phyloP scores from a whole-genome alignment of 64 coral and sea anemone genomes.

The Montipora capricornis region DNA sequence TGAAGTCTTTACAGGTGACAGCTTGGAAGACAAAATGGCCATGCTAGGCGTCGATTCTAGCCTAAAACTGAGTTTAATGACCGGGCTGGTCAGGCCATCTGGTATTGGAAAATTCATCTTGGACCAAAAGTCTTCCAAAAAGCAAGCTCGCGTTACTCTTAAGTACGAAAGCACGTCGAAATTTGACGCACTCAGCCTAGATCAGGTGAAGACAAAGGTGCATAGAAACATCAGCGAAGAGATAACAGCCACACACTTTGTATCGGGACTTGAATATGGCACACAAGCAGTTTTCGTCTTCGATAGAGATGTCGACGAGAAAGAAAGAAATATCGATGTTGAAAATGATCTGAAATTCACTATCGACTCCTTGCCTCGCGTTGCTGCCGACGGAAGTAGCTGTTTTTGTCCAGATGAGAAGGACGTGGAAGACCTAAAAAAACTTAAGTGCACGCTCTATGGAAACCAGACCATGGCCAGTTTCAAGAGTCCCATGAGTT shows the following conservation, averaged over 20 bases:
- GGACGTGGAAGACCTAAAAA: not conserved
- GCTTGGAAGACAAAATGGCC: not conserved
- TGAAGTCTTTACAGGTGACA: slow-evolving; percentile 10
- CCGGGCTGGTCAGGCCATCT: not conserved
- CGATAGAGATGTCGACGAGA: not conserved
- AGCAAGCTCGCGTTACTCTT: not conserved
- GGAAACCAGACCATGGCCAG: not conserved
- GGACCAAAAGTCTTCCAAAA: not conserved
- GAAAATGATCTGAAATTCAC: not conserved
- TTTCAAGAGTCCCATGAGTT: not conserved
- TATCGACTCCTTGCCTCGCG: not conserved
- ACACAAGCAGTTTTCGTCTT: not conserved
- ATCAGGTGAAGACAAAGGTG: not conserved
- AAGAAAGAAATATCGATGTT: not conserved
- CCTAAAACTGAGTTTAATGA: slow-evolving; percentile 15
- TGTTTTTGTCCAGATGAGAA: not conserved
- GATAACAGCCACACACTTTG: slow-evolving; percentile 19
- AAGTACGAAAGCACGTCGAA: not conserved
- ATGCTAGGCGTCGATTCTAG: not conserved
- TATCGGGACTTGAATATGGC: slow-evolving; percentile 19
- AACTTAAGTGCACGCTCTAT: not conserved
- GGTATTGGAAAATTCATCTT: not conserved
- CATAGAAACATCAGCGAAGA: not conserved
- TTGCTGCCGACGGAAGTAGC: not conserved
- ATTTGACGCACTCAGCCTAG: not conserved